These are phyloP conservation scores for Drosophila koepferae DNA, from an alignment of 2,888 invertebrate genomes.

Conservation along the genomic window DNA sequence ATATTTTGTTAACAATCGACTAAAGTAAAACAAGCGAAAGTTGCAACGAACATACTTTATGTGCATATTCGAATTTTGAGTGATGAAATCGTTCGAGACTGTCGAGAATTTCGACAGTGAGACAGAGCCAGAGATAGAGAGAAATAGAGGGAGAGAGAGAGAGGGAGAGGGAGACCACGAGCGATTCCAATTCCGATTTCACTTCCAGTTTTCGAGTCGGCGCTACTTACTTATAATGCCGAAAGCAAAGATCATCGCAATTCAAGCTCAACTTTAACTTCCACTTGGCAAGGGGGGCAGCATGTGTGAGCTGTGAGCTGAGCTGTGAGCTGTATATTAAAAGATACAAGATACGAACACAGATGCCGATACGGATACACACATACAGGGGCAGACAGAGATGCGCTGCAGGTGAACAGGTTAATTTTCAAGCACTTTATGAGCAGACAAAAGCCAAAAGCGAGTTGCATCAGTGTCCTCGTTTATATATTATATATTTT, in stretches of 20 bases:
- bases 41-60: constrained; percentile 27
- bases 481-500: constrained; percentile 27
- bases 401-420: constrained; percentile 60
- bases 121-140: constrained; percentile 33
- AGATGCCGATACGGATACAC: constrained; percentile 21
- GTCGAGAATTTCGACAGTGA: constrained; percentile 53
- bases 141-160: not conserved
- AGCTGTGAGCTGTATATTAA: constrained; percentile 36
- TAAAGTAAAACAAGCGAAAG: constrained; percentile 53
- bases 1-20: constrained; percentile 34
- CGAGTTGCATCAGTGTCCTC: constrained; percentile 48
- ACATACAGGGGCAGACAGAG: constrained; percentile 13
- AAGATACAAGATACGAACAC: constrained; percentile 32
- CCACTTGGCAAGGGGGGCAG: constrained; percentile 29
- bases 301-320: constrained; percentile 26
- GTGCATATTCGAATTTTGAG: constrained; percentile 43
- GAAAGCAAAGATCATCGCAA: constrained; percentile 64
- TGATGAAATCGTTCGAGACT: constrained; percentile 53
- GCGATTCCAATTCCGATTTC: constrained; percentile 54
- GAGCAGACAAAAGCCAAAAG: constrained; percentile 34
- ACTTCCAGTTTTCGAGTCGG: constrained; percentile 61
- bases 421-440: constrained; percentile 52
- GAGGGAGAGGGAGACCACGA: not conserved
- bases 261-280: constrained; percentile 61
- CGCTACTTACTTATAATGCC: constrained; percentile 48